These are phyloP conservation scores for Boloria euphrosyne DNA, from an alignment of 2,888 invertebrate species.

Conservation along the genomic window DNA sequence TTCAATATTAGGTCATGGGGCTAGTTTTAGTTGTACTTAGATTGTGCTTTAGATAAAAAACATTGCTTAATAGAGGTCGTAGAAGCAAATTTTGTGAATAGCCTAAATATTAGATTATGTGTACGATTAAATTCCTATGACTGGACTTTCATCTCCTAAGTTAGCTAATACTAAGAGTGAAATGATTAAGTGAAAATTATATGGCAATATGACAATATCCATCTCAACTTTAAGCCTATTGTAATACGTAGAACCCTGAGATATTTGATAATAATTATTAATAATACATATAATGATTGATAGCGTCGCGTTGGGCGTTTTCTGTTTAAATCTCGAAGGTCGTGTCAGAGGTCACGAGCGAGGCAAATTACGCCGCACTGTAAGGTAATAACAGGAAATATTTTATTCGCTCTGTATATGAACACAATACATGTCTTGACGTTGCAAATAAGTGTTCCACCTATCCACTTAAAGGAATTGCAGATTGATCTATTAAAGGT, in stretches of 20 bases:
- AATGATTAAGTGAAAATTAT: no score
- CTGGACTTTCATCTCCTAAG: no score
- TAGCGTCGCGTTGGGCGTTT: slow-evolving; percentile 30
- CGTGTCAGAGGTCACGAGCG: slow-evolving; percentile 34
- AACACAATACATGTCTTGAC: slow-evolving; percentile 13
- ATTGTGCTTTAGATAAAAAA: no score
- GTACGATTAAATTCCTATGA: no score
- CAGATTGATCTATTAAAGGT: neutral
- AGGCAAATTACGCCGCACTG: slow-evolving; percentile 31
- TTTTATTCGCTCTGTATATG: slow-evolving; percentile 25
- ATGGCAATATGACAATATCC: neutral
- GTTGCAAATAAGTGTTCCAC: slow-evolving; percentile 2
- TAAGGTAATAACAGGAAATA: slow-evolving; percentile 40
- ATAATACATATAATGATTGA: slow-evolving; percentile 17
- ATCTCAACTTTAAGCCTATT: neutral
- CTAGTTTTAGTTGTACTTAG: no score
- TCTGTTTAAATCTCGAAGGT: slow-evolving; percentile 33
- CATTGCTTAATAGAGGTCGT: no score
- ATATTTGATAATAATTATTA: slow-evolving; percentile 11
- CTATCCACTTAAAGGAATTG: neutral
- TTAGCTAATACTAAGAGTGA: no score
- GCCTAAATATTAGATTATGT: no score
- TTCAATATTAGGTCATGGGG: no score
- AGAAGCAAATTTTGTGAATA: no score
- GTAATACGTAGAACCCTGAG: neutral